These are phyloP conservation scores for Bradypodion pumilum DNA, from an alignment of 2,797 vertebrate genomes.

Conservation along the genomic window DNA sequence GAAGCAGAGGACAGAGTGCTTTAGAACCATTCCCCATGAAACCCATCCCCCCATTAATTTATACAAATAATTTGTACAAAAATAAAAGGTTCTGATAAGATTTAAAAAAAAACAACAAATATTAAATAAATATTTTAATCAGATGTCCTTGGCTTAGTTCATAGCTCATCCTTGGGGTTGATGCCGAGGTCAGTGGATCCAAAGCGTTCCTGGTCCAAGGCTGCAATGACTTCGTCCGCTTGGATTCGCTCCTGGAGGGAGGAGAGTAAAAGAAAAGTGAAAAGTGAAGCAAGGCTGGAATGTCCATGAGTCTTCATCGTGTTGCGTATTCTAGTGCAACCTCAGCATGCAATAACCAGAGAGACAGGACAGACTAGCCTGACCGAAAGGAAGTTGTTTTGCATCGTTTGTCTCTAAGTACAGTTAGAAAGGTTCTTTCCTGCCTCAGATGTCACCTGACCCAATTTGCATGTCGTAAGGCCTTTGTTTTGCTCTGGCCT, in stretches of 20 bases:
- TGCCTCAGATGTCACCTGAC: too few relatives aligned
- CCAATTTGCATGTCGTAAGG: too few relatives aligned
- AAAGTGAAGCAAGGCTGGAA: too few relatives aligned
- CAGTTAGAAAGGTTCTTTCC: too few relatives aligned
- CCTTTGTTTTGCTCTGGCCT: too few relatives aligned
- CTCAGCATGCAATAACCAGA: too few relatives aligned
- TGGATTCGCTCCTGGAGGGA: slow-evolving; percentile 88
- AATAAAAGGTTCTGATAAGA: slow-evolving; percentile 91
- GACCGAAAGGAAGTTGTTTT: too few relatives aligned
- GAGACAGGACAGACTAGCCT: too few relatives aligned
- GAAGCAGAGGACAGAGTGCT: slow-evolving; percentile 37
- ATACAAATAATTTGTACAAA: slow-evolving; percentile 87
- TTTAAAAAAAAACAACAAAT: slow-evolving; percentile 73
- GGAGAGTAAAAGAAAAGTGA: slow-evolving; percentile 8
- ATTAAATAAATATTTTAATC: slow-evolving; percentile 92
- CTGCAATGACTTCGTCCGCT: slow-evolving; percentile 91
- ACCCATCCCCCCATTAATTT: slow-evolving; percentile 71
- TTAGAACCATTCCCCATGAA: slow-evolving; percentile 41
- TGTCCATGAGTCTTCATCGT: too few relatives aligned
- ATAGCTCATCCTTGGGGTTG: slow-evolving; percentile 95
- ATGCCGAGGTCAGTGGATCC: slow-evolving; percentile 80
- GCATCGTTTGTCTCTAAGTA: too few relatives aligned
- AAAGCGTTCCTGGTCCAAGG: slow-evolving; percentile 80
- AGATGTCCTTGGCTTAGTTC: slow-evolving; percentile 68
- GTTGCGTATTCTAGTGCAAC: too few relatives aligned